Evolutionary conservation across 2,113 vertebrate genomes (phyloP).

Genomic region (Aptenodytes forsteri): DNA sequence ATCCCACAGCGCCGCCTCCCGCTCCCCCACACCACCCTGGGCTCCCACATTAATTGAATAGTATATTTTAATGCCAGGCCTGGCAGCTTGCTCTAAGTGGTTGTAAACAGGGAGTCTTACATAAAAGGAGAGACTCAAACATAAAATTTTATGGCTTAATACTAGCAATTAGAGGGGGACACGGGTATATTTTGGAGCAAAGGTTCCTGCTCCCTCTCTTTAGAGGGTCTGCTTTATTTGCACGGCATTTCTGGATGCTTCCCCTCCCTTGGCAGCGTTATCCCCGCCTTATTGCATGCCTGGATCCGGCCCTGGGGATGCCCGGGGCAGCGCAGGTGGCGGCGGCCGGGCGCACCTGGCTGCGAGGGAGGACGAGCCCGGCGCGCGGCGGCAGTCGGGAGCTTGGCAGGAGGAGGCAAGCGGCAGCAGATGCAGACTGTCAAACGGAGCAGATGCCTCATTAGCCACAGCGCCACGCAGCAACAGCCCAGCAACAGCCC

Average conservation of each 20-base stretch:
- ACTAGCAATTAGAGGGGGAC: neutral
- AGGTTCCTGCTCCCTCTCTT: neutral
- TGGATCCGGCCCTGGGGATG: neutral
- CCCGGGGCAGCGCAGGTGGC: neutral
- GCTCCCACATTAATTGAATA: neutral
- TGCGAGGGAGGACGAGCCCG: neutral
- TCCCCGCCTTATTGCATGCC: rapidly evolving
- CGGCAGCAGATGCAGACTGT: constrained; percentile 6
- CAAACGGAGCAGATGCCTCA: constrained; percentile 45
- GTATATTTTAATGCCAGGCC: neutral
- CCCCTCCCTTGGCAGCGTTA: neutral
- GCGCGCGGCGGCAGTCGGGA: neutral
- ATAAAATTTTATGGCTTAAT: neutral
- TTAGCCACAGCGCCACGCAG: neutral
- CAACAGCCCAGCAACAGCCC: constrained; percentile 18
- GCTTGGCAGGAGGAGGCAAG: constrained; percentile 4
- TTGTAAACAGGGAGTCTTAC: neutral
- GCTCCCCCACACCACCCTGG: rapidly evolving
- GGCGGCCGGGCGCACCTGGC: neutral
- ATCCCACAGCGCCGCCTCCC: neutral
- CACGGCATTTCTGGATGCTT: neutral
- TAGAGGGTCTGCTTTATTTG: neutral
- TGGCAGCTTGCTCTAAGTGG: neutral
- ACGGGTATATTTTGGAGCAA: neutral
- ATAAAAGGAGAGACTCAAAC: neutral